Evolutionary conservation across 2,797 vertebrate species (phyloP), one percentile per base, ranked within the genome.

Genomic region (Pseudotriccus pelzelni): DNA sequence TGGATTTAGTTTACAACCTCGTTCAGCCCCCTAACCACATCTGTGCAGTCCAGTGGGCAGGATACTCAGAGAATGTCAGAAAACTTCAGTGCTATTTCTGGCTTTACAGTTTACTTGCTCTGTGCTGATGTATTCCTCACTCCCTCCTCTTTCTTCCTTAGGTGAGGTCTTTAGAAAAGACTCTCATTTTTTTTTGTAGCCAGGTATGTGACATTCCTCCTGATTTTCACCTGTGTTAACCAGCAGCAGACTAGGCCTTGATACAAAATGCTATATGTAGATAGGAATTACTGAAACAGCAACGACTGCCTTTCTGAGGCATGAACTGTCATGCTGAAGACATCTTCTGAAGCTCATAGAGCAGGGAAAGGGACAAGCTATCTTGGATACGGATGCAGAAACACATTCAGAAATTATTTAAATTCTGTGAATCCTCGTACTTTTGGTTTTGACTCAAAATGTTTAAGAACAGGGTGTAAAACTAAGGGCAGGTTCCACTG

Each of bases 381-480:
- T 28, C 34, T 67, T 83, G 63, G 63, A 44, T 46, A 56, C 24
- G 14, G 59, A 79, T 90, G 55, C 63, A 87, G 82, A 87, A 76
- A 22, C 32, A 74, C 25, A 87, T 74, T 34, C 66, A 84, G 47
- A 91, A 88, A 85, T 91, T 59, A 62, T 47, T 81, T 55, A 59
- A 66, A 93, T 91, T 86, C 66, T 69, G 37, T 10, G 8, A 83
- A 56, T 52, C 43, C 32, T 63, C 58, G 19, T 39, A 64, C 64
- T 84, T 92, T 90, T 18, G 39, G 12, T 77, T 93, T 69, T 74
- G 62, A 92, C 55, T 75, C 53, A 32, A 37, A 93, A 85, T 92
- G 55, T 92, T 96, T 93, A 95, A 95, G 67, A 95, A 89, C 43
- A 87, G 91, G 60, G 90, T 92, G 91, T 86, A 87, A 94, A 95